Percentiles rank a stretch among this genome's conserved stretches.
Evolutionary conservation across 2,888 invertebrate species (phyloP).

Genomic region (Cheiracanthium punctorium): DNA sequence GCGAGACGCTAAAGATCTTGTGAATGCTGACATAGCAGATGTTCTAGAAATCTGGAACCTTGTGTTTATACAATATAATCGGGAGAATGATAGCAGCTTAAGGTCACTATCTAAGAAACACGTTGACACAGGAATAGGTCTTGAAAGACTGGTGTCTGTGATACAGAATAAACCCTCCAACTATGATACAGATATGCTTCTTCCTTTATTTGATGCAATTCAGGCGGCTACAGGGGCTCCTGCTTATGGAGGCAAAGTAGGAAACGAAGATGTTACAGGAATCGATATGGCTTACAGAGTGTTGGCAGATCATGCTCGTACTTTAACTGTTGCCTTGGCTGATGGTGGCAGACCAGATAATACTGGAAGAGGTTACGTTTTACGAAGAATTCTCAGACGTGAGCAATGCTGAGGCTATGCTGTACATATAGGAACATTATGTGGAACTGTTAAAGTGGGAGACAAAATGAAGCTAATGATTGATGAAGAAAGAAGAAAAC

Average conservation of each 20-base stretch:
- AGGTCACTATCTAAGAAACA: slow-evolving; percentile 94
- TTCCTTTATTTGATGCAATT: slow-evolving; percentile 95
- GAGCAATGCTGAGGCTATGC: slow-evolving; percentile 97
- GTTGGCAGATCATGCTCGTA: slow-evolving; percentile 97
- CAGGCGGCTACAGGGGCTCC: slow-evolving; percentile 87
- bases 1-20: slow-evolving; percentile 93
- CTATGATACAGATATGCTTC: slow-evolving; percentile 98
- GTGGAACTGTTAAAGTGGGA: slow-evolving; percentile 85
- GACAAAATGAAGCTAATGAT: slow-evolving; percentile 88
- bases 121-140: slow-evolving; percentile 98
- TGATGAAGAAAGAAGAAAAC: slow-evolving; percentile 84
- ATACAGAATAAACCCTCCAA: slow-evolving; percentile 94
- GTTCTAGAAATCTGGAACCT: slow-evolving; percentile 99
- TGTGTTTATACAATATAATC: slow-evolving; percentile 98
- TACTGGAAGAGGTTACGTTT: slow-evolving; percentile 97
- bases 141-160: slow-evolving; percentile 96
- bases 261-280: slow-evolving; percentile 91
- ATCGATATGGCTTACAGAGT: slow-evolving; percentile 99
- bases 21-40: slow-evolving; percentile 99
- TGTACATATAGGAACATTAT: slow-evolving; percentile 86
- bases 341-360: slow-evolving; percentile 99
- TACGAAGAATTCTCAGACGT: slow-evolving; percentile 94
- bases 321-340: slow-evolving; percentile 95
- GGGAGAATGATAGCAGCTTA: slow-evolving; percentile 90
- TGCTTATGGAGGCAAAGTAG: slow-evolving; percentile 91